Evolutionary conservation across 1,140 invertebrate species (phyloP).

Genomic region (Drosophila pallidifrons): DNA sequence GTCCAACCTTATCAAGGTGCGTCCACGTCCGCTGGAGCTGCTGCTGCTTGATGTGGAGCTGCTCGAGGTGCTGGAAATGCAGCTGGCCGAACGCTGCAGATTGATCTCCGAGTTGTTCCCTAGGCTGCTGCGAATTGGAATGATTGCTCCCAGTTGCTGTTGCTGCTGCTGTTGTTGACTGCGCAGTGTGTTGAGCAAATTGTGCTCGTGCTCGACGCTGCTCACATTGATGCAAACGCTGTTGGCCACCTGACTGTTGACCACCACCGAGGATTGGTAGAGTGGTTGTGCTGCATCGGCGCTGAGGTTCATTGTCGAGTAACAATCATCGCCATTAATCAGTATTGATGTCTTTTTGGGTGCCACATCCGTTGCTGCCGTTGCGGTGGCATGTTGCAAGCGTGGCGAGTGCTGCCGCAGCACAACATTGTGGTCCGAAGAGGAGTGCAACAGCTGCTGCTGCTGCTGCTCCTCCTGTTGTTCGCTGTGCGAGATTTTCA

Average conservation of each 20-base stretch:
- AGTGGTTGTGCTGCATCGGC: slow-evolving; percentile 87
- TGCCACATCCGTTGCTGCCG: slow-evolving; percentile 44
- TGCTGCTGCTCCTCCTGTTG: slow-evolving; percentile 30
- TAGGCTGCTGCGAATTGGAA: slow-evolving; percentile 68
- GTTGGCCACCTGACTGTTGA: slow-evolving; percentile 85
- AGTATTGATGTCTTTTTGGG: slow-evolving; percentile 90
- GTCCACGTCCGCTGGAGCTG: slow-evolving; percentile 65
- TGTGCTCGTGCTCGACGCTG: slow-evolving; percentile 75
- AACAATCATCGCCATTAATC: slow-evolving; percentile 90
- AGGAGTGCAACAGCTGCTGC: slow-evolving; percentile 18
- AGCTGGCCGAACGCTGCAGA: slow-evolving; percentile 76
- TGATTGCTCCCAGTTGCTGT: slow-evolving; percentile 65
- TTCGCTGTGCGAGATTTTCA: slow-evolving; percentile 86
- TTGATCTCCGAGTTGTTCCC: slow-evolving; percentile 55
- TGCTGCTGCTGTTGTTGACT: slow-evolving; percentile 62
- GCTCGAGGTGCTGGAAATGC: slow-evolving; percentile 78
- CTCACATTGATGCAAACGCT: slow-evolving; percentile 87
- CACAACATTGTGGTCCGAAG: slow-evolving; percentile 40
- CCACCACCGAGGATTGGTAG: slow-evolving; percentile 89
- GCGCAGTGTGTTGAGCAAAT: slow-evolving; percentile 74
- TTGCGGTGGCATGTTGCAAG: not conserved
- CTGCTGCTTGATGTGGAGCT: slow-evolving; percentile 72
- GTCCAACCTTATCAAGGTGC: slow-evolving; percentile 76
- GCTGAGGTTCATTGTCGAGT: slow-evolving; percentile 88
- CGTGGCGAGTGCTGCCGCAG: slow-evolving; percentile 30